Percentiles rank a stretch among this genome's conserved stretches.
These are phyloP conservation scores for Trochalopteron elliotii DNA, from an alignment of 2,113 vertebrate species.

Conservation along the genomic window DNA sequence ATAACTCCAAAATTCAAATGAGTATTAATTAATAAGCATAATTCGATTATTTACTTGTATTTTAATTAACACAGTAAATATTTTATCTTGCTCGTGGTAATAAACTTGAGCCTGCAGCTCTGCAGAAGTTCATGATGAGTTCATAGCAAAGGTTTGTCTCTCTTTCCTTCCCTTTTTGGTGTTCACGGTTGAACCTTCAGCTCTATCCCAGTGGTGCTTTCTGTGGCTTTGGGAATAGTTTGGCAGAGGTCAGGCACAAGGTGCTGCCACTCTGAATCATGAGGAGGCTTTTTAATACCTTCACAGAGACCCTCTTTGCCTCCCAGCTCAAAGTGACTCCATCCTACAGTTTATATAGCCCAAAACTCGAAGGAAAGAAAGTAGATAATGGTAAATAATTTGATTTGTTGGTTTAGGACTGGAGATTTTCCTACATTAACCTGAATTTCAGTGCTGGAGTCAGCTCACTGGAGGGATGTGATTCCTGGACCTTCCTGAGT, in stretches of 20 bases:
- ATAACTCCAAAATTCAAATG: background rate
- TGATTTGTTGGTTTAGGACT: background rate
- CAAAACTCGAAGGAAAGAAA: background rate
- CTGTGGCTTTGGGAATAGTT: background rate
- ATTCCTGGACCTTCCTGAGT: constrained; percentile 6
- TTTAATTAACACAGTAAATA: background rate
- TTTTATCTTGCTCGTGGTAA: background rate
- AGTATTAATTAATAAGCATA: background rate
- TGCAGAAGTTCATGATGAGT: background rate
- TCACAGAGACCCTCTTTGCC: background rate
- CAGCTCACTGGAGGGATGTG: background rate
- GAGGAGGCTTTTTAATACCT: background rate
- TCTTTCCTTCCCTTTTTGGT: background rate
- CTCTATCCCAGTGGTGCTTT: background rate
- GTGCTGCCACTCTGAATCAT: background rate
- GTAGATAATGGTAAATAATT: background rate
- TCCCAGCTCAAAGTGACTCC: background rate
- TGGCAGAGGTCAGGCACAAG: background rate
- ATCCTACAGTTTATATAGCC: background rate
- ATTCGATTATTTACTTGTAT: background rate
- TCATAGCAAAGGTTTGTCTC: background rate
- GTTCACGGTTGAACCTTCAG: background rate
- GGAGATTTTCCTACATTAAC: background rate
- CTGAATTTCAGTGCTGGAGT: background rate
- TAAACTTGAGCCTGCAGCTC: background rate